Conservation (phyloP, 2,797 vertebrate species). For the Trematomus bernacchii region DNA sequence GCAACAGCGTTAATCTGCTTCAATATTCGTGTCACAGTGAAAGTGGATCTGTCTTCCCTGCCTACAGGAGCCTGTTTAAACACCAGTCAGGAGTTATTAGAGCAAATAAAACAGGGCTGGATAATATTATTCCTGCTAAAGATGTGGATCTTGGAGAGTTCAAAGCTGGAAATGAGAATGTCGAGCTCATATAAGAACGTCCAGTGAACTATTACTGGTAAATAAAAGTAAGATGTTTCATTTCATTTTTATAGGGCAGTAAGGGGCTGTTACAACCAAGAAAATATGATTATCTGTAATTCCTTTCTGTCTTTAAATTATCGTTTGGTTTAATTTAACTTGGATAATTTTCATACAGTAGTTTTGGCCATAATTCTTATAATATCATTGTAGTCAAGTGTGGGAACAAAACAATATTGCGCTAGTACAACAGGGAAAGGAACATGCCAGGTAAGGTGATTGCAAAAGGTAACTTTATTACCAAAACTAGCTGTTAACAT, state of each 20-base stretch:
- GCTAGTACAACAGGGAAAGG: no score
- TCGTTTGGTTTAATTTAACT: no score
- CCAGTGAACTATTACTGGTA: neutral
- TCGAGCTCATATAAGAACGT: neutral
- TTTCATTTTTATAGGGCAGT: neutral
- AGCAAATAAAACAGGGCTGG: constrained; percentile 31
- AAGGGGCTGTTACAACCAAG: no score
- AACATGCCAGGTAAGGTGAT: no score
- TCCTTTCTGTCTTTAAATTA: no score
- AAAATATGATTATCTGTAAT: no score
- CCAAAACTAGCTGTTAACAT: no score
- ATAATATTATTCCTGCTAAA: constrained; percentile 27
- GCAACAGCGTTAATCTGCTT: constrained; percentile 75
- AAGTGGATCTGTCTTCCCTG: constrained; percentile 53
- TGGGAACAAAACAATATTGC: no score
- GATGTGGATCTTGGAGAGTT: constrained; percentile 10
- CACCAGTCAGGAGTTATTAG: constrained; percentile 32
- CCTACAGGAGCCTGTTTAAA: constrained; percentile 30
- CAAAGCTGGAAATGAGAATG: constrained; percentile 27
- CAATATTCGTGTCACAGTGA: constrained; percentile 61
- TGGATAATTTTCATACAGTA: no score
- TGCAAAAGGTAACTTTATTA: no score
- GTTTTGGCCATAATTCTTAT: no score
- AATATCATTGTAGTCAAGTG: no score
- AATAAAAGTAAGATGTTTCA: neutral